These are phyloP conservation scores for Aphis gossypii DNA, from an alignment of 1,140 invertebrate species.

Conservation along the genomic window DNA sequence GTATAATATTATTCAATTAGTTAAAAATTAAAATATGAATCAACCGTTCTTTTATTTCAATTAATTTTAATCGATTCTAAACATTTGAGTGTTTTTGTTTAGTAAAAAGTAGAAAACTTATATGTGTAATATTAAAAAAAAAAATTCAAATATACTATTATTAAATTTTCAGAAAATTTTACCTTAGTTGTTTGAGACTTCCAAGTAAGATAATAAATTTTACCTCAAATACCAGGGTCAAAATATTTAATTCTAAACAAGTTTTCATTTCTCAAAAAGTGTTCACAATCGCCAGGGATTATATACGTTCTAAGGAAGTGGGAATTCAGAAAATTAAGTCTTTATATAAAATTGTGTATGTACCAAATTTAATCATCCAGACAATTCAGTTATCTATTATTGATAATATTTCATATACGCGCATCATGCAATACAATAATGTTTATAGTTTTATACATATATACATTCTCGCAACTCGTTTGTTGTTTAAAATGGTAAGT, in stretches of 20 bases:
- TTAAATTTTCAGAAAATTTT: neutral
- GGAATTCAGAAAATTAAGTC: neutral
- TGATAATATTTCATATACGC: neutral
- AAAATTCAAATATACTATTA: neutral
- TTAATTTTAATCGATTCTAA: too few species aligned
- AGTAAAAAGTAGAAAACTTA: neutral
- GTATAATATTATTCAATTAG: neutral
- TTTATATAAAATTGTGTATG: neutral
- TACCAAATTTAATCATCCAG: neutral
- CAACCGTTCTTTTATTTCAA: neutral
- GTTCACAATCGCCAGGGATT: neutral
- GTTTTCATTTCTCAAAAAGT: conserved; percentile 5
- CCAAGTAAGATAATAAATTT: neutral
- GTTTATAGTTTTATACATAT: neutral
- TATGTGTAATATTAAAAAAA: neutral
- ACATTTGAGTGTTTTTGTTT: too few species aligned
- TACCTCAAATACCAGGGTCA: neutral
- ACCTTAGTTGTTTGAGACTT: neutral
- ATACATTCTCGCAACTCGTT: neutral
- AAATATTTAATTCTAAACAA: neutral
- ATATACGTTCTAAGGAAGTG: too few species aligned
- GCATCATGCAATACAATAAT: neutral
- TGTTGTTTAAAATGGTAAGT: neutral
- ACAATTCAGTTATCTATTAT: neutral
- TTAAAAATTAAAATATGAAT: neutral